phyloP scores from a whole-genome alignment of 2,113 vertebrate genomes.

The Picathartes gymnocephalus region DNA sequence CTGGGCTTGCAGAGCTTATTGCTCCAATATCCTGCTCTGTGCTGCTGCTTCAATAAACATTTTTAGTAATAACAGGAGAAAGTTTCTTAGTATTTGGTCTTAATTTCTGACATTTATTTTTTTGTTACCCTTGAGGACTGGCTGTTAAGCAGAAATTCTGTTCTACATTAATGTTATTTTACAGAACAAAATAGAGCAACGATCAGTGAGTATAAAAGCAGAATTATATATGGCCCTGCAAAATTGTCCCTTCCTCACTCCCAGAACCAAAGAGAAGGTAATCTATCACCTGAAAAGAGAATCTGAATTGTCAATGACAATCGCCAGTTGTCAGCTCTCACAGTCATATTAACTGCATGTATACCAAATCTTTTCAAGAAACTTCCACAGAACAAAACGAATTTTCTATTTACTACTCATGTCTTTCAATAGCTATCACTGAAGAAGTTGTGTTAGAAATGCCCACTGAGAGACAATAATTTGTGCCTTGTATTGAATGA shows the following conservation, averaged over 20 bases:
- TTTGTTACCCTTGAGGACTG: neutral
- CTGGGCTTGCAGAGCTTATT: neutral
- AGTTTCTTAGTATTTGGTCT: neutral
- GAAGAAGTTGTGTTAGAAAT: neutral
- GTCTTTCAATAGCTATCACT: neutral
- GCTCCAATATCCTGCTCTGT: neutral
- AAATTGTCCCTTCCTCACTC: neutral
- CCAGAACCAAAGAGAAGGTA: neutral
- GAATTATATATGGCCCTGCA: neutral
- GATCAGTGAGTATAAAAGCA: neutral
- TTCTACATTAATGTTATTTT: neutral
- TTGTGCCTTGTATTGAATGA: neutral
- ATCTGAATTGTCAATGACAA: neutral
- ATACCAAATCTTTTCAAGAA: neutral
- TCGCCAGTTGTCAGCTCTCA: neutral
- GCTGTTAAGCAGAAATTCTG: neutral
- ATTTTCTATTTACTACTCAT: neutral
- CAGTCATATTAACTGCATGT: neutral
- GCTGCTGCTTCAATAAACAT: neutral
- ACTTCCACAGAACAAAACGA: neutral
- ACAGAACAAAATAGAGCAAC: neutral
- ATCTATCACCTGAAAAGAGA: neutral
- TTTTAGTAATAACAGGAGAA: neutral
- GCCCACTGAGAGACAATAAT: neutral
- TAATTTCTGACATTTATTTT: neutral